These are phyloP conservation scores for Muscidifurax raptorellus DNA, from an alignment of 1,140 invertebrate genomes.

Conservation along the genomic window DNA sequence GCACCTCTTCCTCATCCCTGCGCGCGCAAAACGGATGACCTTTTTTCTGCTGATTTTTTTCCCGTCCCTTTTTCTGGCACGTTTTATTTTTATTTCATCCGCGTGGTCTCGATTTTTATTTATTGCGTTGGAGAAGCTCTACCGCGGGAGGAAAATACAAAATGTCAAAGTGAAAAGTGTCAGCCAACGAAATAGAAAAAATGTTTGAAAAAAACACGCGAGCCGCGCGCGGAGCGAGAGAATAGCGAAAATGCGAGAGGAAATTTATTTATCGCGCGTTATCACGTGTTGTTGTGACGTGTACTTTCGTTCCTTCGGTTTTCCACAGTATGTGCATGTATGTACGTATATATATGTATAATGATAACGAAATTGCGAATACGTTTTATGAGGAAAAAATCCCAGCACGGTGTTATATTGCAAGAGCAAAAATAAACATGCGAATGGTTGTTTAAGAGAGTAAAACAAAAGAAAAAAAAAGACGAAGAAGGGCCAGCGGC, in stretches of 20 bases:
- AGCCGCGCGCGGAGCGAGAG: neutral
- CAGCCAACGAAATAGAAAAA: constrained; percentile 38
- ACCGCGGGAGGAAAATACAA: constrained; percentile 44
- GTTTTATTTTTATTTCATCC: constrained; percentile 17
- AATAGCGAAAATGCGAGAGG: neutral
- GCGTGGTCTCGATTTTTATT: constrained; percentile 44
- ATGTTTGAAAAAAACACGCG: neutral
- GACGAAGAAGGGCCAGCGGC: neutral
- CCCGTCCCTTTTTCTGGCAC: constrained; percentile 4
- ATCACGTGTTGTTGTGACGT: constrained; percentile 5
- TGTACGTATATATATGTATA: too few relatives aligned
- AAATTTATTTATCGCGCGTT: constrained; percentile 26
- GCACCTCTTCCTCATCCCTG: neutral
- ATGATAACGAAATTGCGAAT: neutral
- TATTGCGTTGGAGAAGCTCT: constrained; percentile 4
- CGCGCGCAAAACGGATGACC: neutral
- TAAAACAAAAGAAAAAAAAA: too few relatives aligned
- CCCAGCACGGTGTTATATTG: constrained; percentile 36
- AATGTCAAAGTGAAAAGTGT: constrained; percentile 47
- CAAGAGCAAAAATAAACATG: constrained; percentile 11
- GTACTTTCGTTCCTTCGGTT: neutral
- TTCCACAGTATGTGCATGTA: neutral
- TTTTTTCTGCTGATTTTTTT: neutral
- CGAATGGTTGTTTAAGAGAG: constrained; percentile 35
- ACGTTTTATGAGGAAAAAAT: constrained; percentile 12